A percentile compares a stretch with the other conserved stretches of the same genome.
Conservation (phyloP, 2,113 vertebrate genomes). For the Gallinago media region DNA sequence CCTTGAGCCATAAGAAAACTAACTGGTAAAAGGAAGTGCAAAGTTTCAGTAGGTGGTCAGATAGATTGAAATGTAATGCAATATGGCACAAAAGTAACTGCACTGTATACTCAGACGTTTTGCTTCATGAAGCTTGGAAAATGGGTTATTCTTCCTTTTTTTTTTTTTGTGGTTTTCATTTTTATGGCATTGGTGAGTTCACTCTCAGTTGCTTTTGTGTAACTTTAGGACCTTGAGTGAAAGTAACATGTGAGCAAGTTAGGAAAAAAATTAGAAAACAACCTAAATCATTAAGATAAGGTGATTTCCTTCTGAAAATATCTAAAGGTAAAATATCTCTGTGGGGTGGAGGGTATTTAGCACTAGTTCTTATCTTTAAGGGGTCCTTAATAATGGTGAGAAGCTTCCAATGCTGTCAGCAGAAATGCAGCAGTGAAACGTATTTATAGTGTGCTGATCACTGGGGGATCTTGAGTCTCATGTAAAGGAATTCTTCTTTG, state of each 20-base stretch:
- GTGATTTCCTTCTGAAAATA: neutral
- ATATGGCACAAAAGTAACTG: neutral
- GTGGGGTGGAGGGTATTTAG: neutral
- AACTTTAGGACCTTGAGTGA: neutral
- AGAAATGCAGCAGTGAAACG: neutral
- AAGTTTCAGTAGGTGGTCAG: neutral
- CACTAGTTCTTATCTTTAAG: neutral
- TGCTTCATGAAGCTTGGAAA: neutral
- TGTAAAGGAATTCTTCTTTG: neutral
- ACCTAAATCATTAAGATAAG: neutral
- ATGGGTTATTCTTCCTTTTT: neutral
- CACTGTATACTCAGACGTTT: neutral
- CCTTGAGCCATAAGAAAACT: neutral
- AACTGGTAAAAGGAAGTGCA: neutral
- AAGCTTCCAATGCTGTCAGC: neutral
- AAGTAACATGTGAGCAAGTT: neutral
- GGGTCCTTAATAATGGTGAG: neutral
- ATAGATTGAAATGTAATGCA: neutral
- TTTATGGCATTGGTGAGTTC: neutral
- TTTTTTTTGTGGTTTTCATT: neutral
- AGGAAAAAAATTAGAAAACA: neutral
- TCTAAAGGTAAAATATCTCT: neutral
- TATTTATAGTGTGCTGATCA: slow-evolving; percentile 19
- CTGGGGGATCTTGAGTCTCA: neutral
- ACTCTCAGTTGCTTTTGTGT: neutral